Percentiles rank a stretch among this genome's conserved stretches.
phyloP scores from a whole-genome alignment of 2,888 invertebrate genomes.

The Ligdia adustata region DNA sequence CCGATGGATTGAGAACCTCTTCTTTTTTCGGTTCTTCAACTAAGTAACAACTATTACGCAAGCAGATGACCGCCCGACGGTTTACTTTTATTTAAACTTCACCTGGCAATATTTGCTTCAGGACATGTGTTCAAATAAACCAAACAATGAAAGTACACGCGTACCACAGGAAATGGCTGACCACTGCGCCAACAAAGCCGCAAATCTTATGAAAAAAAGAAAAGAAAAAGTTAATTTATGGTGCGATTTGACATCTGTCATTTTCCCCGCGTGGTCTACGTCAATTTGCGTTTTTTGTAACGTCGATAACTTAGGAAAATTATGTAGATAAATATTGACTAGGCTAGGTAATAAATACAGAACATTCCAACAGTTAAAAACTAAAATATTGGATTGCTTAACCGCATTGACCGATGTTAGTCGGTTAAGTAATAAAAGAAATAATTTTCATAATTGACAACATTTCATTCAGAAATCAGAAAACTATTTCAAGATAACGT shows the following conservation, averaged over 20 bases:
- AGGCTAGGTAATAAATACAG: no score
- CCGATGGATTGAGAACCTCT: no score
- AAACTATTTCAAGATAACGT: no score
- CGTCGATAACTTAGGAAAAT: conserved; percentile 39
- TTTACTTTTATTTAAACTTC: conserved; percentile 24
- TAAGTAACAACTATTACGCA: conserved; percentile 18
- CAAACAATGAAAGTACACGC: conserved; percentile 40
- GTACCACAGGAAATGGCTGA: conserved; percentile 55
- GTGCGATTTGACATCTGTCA: conserved; percentile 63
- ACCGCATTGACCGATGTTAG: no score
- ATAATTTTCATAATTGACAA: no score
- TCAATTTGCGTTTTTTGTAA: background rate
- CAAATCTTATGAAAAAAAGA: conserved; percentile 26
- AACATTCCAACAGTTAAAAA: no score
- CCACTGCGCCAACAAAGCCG: conserved; percentile 39
- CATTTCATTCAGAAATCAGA: no score
- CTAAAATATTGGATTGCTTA: no score
- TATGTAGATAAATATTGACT: background rate
- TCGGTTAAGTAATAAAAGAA: no score
- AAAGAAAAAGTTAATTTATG: conserved; percentile 45
- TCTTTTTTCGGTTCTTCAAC: no score
- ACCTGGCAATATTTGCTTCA: conserved; percentile 51
- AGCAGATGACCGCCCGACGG: conserved; percentile 20
- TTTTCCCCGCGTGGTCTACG: conserved; percentile 52
- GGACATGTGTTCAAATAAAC: conserved; percentile 48